These are phyloP conservation scores for Brachionus plicatilis DNA, from an alignment of 1,140 invertebrate species.

Conservation along the genomic window DNA sequence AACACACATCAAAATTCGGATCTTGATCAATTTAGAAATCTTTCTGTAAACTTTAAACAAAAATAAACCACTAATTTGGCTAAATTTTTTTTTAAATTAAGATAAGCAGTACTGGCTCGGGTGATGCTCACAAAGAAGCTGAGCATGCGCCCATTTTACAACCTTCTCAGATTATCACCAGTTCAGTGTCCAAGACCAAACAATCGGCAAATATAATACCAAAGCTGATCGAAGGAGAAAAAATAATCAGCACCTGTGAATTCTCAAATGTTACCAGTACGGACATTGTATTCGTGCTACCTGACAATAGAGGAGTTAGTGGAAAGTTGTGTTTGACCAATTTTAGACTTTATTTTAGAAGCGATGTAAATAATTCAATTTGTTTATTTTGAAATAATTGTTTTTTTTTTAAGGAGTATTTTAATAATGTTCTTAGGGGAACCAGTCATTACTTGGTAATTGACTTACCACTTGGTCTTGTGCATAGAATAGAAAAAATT, in stretches of 20 bases:
- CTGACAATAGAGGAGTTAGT: constrained; percentile 6
- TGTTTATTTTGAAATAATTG: neutral
- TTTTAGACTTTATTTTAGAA: constrained; percentile 24
- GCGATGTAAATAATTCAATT: neutral
- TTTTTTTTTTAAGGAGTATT: neutral
- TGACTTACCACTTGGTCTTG: constrained; percentile 35
- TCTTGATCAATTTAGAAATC: neutral
- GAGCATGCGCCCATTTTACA: neutral
- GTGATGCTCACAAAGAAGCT: neutral
- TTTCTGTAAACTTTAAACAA: neutral
- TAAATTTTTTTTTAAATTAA: neutral
- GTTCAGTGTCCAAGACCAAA: neutral
- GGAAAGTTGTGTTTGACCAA: constrained; percentile 9
- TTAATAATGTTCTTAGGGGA: neutral
- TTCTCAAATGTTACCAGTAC: neutral
- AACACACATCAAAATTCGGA: neutral
- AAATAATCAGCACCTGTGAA: neutral
- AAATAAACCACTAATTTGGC: neutral
- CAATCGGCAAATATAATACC: neutral
- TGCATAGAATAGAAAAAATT: constrained; percentile 29
- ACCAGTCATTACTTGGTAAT: neutral
- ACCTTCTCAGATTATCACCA: neutral
- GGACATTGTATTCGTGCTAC: neutral
- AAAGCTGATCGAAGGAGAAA: constrained; percentile 5
- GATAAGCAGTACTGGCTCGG: constrained; percentile 3